Conservation (phyloP, 2,797 vertebrate genomes). For the Myotis findleyi region DNA sequence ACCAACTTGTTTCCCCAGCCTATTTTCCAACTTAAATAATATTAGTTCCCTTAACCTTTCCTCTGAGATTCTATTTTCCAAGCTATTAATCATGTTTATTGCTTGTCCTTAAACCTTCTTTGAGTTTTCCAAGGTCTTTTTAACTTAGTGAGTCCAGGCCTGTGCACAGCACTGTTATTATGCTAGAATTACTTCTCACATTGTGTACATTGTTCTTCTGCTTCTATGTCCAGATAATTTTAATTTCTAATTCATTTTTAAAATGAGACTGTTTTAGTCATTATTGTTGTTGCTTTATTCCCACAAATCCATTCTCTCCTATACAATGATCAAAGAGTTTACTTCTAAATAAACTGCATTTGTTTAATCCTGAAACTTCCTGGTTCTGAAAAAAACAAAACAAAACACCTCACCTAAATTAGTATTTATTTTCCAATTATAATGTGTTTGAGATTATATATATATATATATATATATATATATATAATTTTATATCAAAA, state of each 20-base stretch:
- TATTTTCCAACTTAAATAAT: constrained; percentile 81
- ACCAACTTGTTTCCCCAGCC: constrained; percentile 75
- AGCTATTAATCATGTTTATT: constrained; percentile 83
- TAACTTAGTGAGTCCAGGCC: constrained; percentile 59
- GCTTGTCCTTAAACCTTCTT: constrained; percentile 77
- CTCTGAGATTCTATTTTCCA: constrained; percentile 81
- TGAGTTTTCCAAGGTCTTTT: constrained; percentile 80
- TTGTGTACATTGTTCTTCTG: neutral
- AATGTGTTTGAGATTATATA: neutral
- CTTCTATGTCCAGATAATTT: neutral
- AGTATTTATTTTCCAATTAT: neutral
- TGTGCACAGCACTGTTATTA: constrained; percentile 52
- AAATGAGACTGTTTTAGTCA: neutral
- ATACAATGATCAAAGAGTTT: neutral
- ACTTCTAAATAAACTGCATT: neutral
- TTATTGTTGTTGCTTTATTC: neutral
- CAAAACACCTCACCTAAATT: neutral
- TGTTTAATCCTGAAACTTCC: neutral
- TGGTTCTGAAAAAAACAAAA: neutral
- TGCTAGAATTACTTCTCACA: constrained; percentile 39
- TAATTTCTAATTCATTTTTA: constrained; percentile 49
- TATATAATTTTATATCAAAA: neutral
- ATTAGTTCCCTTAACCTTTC: constrained; percentile 80
- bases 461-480: neutral
- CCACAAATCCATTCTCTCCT: neutral